These are phyloP conservation scores for Stictonetta naevosa DNA, from an alignment of 2,113 vertebrate species.

Conservation along the genomic window DNA sequence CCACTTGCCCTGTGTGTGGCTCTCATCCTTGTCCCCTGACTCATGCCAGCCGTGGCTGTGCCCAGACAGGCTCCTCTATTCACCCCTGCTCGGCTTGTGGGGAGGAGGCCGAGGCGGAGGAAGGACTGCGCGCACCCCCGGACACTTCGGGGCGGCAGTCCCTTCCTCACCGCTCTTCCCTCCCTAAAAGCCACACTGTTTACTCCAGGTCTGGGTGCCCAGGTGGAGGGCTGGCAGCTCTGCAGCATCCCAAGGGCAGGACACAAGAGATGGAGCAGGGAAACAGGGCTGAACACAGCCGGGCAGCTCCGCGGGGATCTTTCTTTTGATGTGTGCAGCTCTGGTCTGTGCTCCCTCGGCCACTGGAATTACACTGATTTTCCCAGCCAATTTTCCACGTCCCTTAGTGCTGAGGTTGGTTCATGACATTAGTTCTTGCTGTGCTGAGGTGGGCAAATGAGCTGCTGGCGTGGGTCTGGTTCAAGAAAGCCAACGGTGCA, in stretches of 20 bases:
- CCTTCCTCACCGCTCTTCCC: not conserved
- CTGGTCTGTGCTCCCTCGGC: not conserved
- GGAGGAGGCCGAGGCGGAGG: not conserved
- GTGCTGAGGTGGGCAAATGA: conserved; percentile 2
- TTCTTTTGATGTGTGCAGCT: conserved; percentile 20
- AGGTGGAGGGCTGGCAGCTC: not conserved
- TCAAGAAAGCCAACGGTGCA: not conserved
- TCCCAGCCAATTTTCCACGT: conserved; percentile 36
- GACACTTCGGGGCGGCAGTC: accelerated
- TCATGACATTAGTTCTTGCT: conserved; percentile 8
- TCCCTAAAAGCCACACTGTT: not conserved
- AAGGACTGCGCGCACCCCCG: not conserved
- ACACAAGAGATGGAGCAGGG: conserved; percentile 12
- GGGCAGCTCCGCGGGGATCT: not conserved
- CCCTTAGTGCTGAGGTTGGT: not conserved
- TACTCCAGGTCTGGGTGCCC: not conserved
- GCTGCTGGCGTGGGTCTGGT: not conserved
- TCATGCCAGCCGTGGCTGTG: not conserved
- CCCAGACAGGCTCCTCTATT: not conserved
- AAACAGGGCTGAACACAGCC: not conserved
- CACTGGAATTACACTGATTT: not conserved
- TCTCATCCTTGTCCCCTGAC: not conserved
- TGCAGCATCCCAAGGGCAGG: not conserved
- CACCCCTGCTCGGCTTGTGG: not conserved
- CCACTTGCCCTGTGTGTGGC: conserved; percentile 27